Conservation (phyloP, 2,113 vertebrate genomes). For the Noturus placidus region DNA sequence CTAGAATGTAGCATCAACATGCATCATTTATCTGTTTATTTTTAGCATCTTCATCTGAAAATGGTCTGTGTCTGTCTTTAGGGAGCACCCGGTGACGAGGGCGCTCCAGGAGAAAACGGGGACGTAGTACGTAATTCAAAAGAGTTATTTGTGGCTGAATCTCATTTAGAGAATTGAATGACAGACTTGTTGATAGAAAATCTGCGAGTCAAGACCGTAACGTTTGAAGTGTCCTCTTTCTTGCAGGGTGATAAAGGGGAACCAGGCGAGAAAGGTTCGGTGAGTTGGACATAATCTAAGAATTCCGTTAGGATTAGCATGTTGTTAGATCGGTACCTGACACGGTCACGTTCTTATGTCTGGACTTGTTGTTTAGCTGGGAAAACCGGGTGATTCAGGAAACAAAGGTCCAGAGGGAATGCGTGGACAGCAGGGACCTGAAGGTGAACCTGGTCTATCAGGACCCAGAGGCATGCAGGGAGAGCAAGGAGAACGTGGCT, state of each 20-base stretch:
- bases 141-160: background rate
- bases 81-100: constrained; percentile 86
- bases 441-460: constrained; percentile 81
- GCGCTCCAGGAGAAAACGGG: constrained; percentile 82
- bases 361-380: constrained; percentile 69
- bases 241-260: constrained; percentile 73
- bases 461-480: constrained; percentile 92
- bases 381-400: constrained; percentile 86
- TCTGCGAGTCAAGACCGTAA: background rate
- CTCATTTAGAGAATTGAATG: background rate
- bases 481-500: constrained; percentile 81
- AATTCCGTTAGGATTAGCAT: background rate
- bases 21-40: background rate
- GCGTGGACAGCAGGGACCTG: constrained; percentile 81
- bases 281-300: constrained; percentile 46
- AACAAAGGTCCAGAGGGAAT: constrained; percentile 85
- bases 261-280: constrained; percentile 74
- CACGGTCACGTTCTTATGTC: background rate
- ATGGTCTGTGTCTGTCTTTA: constrained; percentile 58
- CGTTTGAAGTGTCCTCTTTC: constrained; percentile 2
- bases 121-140: constrained; percentile 78
- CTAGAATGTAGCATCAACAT: background rate
- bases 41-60: background rate
- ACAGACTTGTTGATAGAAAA: background rate
- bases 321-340: background rate